Evolutionary conservation across 2,888 invertebrate genomes (phyloP).

Genomic region (Lasioglossum morio): DNA sequence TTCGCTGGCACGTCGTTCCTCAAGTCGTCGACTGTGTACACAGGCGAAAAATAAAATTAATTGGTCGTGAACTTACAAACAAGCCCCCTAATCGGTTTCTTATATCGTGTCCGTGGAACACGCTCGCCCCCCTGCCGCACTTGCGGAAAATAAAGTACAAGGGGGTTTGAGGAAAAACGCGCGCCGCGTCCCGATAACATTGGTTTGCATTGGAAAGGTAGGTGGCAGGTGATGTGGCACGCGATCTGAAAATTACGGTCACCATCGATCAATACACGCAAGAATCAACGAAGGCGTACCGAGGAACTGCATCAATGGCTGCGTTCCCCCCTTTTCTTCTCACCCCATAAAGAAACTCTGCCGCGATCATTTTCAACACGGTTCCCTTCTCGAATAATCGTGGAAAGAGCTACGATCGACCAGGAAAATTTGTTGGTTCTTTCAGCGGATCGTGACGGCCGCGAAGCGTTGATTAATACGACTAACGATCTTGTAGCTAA

Average conservation of each 20-base stretch:
- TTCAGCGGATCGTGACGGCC: constrained; percentile 7
- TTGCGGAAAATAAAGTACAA: constrained; percentile 46
- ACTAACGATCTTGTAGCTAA: constrained; percentile 39
- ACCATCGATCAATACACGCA: constrained; percentile 69
- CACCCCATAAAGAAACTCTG: not conserved
- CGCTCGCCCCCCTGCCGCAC: not conserved
- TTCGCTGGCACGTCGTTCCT: constrained; percentile 30
- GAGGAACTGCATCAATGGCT: constrained; percentile 65
- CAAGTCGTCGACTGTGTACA: not conserved
- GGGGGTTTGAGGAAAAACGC: constrained; percentile 64
- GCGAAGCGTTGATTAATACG: constrained; percentile 45
- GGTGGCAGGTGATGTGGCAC: constrained; percentile 69
- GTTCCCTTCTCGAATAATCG: not conserved
- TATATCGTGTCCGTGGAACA: constrained; percentile 22
- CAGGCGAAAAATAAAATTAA: constrained; percentile 37
- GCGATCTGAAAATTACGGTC: constrained; percentile 73
- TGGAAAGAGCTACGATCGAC: not conserved
- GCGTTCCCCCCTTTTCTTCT: constrained; percentile 6
- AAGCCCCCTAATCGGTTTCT: constrained; percentile 49
- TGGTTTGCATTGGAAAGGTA: constrained; percentile 65
- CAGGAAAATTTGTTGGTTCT: not conserved
- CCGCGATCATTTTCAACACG: not conserved
- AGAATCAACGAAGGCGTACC: constrained; percentile 65
- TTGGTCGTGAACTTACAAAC: constrained; percentile 48
- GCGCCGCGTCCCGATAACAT: constrained; percentile 59